Base-by-base conservation (phyloP, 2,888 invertebrate genomes). In the Eupithecia tripunctaria region DNA sequence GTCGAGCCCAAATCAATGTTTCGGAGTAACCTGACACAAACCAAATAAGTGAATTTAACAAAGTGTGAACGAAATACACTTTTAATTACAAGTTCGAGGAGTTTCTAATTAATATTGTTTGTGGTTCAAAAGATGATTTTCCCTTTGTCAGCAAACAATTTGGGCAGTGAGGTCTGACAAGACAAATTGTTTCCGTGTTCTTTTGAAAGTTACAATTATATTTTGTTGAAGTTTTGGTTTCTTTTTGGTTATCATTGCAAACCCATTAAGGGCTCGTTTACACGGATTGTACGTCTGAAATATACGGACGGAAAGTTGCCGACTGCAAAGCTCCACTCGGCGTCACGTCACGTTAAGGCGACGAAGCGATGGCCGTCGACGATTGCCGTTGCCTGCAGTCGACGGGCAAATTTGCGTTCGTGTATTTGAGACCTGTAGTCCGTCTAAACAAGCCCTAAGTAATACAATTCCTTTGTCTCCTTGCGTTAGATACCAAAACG, bases 101-200 rank as follows among this genome's bases (percentile, higher is more conserved):
- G n/a, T 71, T 74, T 78, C 71, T 77, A 77, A 78, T 79, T 73
- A 75, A 76, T 76, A 74, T 76, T 76, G 73, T 62, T 67, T 70
- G 76, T 32, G 73, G 70, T 70, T 51, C 67, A 68, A 75, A 68
- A 68, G 67, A 71, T 56, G 71, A 75, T 68, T 74, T 21, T 71
- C 36, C 65, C 62, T 75, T 77, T 79, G 73, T 73, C 43, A 65
- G 59, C 60, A 70, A 76, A 73, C 76, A 76, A 73, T 75, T 75
- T 67, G 63, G 66, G 65, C 68, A 71, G 64, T 8, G 27, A 64
- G 41, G 32, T 51, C 41, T 59, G 62, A 69, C 74, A 67, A 69
- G 77, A 79, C 75, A 78, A 79, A 79, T 77, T 77, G 76, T 76
- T 75, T 73, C 59, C 68, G 67, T 75, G 70, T 74, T 72, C 72